phyloP scores from a whole-genome alignment of 1,140 invertebrate genomes.

The Tenebrio molitor region DNA sequence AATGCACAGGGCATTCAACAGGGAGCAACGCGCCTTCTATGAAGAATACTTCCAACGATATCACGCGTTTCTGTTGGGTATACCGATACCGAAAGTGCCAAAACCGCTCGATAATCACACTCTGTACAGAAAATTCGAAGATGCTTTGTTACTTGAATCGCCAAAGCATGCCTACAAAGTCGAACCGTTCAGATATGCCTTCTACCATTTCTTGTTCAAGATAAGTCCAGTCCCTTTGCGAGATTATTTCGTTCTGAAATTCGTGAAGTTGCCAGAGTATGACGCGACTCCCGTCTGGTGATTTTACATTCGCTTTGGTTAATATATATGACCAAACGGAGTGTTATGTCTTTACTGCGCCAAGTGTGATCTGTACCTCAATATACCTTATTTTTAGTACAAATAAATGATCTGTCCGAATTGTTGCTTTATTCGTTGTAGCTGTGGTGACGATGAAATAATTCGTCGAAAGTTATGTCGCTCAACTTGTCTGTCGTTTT shows the following conservation, averaged over 20 bases:
- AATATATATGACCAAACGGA: no score
- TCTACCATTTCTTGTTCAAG: slow-evolving; percentile 71
- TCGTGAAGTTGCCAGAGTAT: slow-evolving; percentile 70
- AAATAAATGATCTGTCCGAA: neutral
- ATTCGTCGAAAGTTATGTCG: slow-evolving; percentile 21
- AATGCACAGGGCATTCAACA: slow-evolving; percentile 70
- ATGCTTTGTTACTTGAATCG: slow-evolving; percentile 68
- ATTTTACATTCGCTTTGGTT: no score
- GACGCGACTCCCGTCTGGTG: slow-evolving; percentile 1
- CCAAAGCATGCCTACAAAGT: slow-evolving; percentile 71
- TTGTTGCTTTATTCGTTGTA: no score
- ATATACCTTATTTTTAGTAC: neutral
- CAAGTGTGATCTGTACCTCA: no score
- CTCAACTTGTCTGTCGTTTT: neutral
- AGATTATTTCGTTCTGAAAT: slow-evolving; percentile 70
- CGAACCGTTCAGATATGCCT: slow-evolving; percentile 67
- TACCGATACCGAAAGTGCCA: slow-evolving; percentile 63
- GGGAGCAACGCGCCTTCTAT: slow-evolving; percentile 70
- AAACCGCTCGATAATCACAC: slow-evolving; percentile 66
- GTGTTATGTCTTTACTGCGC: no score
- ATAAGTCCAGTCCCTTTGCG: slow-evolving; percentile 67
- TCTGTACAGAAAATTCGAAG: slow-evolving; percentile 70
- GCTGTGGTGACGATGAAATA: no score
- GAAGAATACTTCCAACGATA: slow-evolving; percentile 71
- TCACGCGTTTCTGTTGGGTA: slow-evolving; percentile 68